These are phyloP conservation scores for Pollenia labialis DNA, from an alignment of 2,888 invertebrate species.

Conservation along the genomic window DNA sequence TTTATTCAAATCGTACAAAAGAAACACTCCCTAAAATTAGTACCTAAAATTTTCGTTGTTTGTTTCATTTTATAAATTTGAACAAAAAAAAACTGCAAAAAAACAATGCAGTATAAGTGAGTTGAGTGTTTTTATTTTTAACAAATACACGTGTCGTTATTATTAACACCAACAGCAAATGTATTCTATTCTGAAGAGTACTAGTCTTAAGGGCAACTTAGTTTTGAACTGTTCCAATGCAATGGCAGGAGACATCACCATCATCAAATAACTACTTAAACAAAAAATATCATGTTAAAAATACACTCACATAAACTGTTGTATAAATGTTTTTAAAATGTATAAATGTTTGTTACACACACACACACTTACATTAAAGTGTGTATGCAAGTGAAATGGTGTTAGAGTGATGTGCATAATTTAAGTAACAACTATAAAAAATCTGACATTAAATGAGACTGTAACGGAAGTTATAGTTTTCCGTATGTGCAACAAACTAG, in stretches of 20 bases:
- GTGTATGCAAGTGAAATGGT: not conserved
- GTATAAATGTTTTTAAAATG: not conserved
- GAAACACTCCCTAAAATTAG: not conserved
- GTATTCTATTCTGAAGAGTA: not conserved
- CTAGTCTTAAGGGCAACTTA: not conserved
- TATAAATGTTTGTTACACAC: too few species aligned
- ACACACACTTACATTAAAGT: not conserved
- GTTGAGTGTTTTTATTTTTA: constrained; percentile 1
- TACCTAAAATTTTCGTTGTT: not conserved
- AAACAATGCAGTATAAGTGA: not conserved
- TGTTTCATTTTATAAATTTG: not conserved
- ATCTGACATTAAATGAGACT: constrained; percentile 62
- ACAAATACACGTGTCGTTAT: constrained; percentile 38
- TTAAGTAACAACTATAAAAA: constrained; percentile 43
- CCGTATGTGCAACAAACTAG: constrained; percentile 45
- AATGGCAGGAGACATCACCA: not conserved
- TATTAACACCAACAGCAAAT: constrained; percentile 41
- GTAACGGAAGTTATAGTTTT: constrained; percentile 59
- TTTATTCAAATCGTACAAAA: constrained; percentile 12
- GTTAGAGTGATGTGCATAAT: constrained; percentile 21
- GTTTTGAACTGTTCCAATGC: not conserved
- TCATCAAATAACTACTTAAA: not conserved
- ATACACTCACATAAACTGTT: not conserved
- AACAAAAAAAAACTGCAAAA: not conserved
- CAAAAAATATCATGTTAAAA: not conserved